Evolutionary conservation across 2,888 invertebrate genomes (phyloP).

Genomic region (Hesperia comma): DNA sequence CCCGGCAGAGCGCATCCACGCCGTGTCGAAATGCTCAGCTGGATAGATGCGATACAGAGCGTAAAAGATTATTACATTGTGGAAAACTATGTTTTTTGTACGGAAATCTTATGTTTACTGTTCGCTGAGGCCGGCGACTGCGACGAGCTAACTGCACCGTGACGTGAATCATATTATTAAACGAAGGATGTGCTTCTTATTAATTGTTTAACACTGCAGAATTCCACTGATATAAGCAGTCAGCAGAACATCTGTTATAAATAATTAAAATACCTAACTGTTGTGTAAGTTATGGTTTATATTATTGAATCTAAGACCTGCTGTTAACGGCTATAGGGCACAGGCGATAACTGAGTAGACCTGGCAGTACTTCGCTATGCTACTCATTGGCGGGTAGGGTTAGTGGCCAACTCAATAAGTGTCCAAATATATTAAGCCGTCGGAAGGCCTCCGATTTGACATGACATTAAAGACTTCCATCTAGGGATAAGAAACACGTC

Average conservation of each 20-base stretch:
- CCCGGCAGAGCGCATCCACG: constrained; percentile 6
- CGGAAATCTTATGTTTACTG: constrained; percentile 32
- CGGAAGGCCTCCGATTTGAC: no score
- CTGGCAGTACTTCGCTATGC: no score
- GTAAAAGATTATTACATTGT: constrained; percentile 35
- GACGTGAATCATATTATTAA: constrained; percentile 23
- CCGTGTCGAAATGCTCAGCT: constrained; percentile 24
- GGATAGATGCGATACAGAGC: constrained; percentile 28
- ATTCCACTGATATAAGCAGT: background rate
- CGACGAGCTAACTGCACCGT: constrained; percentile 24
- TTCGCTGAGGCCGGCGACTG: background rate
- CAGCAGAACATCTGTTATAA: constrained; percentile 8
- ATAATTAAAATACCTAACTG: background rate
- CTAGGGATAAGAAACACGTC: no score
- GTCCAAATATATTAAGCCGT: no score
- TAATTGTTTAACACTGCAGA: background rate
- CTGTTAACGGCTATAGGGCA: no score
- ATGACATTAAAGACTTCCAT: no score
- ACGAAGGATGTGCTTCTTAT: background rate
- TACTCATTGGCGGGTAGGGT: no score
- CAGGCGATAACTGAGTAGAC: no score
- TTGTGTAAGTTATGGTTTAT: background rate
- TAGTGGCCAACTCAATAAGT: no score
- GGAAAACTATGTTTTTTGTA: constrained; percentile 31
- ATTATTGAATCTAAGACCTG: no score